phyloP scores from a whole-genome alignment of 2,113 vertebrate genomes.

The Arizona elegans region DNA sequence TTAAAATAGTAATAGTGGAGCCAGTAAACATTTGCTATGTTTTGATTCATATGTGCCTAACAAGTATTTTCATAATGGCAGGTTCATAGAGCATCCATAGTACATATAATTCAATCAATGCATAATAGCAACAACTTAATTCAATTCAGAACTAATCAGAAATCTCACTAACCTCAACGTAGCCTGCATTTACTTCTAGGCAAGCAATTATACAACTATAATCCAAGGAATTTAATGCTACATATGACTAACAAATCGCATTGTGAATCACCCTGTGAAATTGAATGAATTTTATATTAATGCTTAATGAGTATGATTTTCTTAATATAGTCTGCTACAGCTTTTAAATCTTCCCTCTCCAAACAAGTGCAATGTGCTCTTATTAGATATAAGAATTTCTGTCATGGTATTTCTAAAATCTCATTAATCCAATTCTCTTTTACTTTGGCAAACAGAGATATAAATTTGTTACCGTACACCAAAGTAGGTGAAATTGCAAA shows the following conservation, averaged over 20 bases:
- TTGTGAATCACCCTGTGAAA: not conserved
- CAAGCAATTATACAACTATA: not conserved
- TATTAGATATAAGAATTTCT: not conserved
- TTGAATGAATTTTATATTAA: not conserved
- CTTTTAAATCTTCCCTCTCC: not conserved
- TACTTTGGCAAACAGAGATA: not conserved
- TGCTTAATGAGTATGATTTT: not conserved
- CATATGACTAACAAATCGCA: not conserved
- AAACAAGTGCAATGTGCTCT: not conserved
- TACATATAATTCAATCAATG: not conserved
- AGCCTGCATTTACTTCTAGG: not conserved
- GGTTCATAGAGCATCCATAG: not conserved
- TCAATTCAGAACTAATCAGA: not conserved
- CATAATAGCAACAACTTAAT: not conserved
- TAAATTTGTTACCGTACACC: not conserved
- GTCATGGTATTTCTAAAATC: not conserved
- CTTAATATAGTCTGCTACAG: not conserved
- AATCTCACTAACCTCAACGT: not conserved
- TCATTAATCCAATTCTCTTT: not conserved
- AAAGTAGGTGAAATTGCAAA: not conserved
- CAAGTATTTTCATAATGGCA: not conserved
- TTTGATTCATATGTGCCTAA: not conserved
- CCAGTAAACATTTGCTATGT: slow-evolving; percentile 1
- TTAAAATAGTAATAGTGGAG: not conserved
- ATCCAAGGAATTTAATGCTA: not conserved